Base-by-base conservation (phyloP, 2,888 invertebrate species). In the Drosophila infuscata region DNA sequence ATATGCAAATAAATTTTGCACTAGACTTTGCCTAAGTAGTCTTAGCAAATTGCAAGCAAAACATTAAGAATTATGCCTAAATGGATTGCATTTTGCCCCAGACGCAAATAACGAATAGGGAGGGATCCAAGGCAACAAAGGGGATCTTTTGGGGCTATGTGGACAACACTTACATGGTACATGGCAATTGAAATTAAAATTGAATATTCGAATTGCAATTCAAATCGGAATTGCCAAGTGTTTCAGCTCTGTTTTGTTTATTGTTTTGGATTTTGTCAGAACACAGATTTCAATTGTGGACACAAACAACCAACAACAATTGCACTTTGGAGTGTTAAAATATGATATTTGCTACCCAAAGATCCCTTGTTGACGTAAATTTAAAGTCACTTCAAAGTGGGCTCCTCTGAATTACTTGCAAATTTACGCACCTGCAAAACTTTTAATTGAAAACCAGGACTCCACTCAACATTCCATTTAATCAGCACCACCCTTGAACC, bases 391-490 rank as follows among this genome's bases (percentile, higher is more conserved):
- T 64, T 69, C 43, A 76, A 70, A 87, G 66, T 70, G 65, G 70
- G 72, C 67, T 71, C 59, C 64, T 67, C 48, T 59, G 74, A 52
- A 69, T 67, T 67, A 68, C 74, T 70, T 30, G 32, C n/a, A 53
- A 65, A 90, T 90, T 91, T 79, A 83, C 73, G 68, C 83, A 82
- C 80, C 79, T 84, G 64, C 70, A 88, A 90, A 90, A 92, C 91
- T 92, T 91, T 91, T 92, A 91, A 92, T 91, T 91, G 92, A 88
- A 89, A 91, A 85, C 82, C 82, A 83, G 73, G 32, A 46, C 29
- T 25, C 11, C 74, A 29, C 62, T 36, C 43, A 41, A 59, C 81
- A 87, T 87, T 88, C 75, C 79, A 57, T 60, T 61, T 35, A 72
- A 84, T 70, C 88, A 88, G 74, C 33, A 35, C 36, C 20, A 1